These are phyloP conservation scores for Mythimna vitellina DNA, from an alignment of 2,888 invertebrate species.

Conservation along the genomic window DNA sequence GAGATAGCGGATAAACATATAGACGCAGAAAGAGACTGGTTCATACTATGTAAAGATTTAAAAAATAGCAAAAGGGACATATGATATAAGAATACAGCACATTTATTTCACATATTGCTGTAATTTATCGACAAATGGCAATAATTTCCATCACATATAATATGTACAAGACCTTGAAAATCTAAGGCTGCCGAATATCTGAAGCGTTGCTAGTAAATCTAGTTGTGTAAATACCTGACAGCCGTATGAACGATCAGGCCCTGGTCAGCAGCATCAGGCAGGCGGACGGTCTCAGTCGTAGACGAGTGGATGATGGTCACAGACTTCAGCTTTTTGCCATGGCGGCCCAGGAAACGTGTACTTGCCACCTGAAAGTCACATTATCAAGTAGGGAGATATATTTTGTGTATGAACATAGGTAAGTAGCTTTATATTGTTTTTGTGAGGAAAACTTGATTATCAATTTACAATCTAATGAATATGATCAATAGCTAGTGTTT, in stretches of 20 bases:
- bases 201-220: neutral
- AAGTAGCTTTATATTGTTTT: slow-evolving; percentile 7
- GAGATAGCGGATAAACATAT: too few species aligned
- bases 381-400: neutral
- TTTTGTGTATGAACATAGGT: neutral
- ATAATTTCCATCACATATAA: neutral
- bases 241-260: slow-evolving; percentile 96
- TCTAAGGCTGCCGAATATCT: neutral
- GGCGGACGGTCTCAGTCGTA: slow-evolving; percentile 96
- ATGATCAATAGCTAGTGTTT: slow-evolving; percentile 2
- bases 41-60: too few species aligned
- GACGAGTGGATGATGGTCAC: slow-evolving; percentile 97
- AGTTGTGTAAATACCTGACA: slow-evolving; percentile 87
- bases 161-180: neutral
- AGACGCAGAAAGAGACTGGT: neutral
- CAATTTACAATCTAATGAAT: neutral
- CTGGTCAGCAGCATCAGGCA: slow-evolving; percentile 94
- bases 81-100: neutral
- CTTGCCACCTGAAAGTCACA: slow-evolving; percentile 93
- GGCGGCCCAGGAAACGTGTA: slow-evolving; percentile 95
- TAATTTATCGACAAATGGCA: slow-evolving; percentile 6
- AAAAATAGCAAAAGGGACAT: slow-evolving; percentile 10
- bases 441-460: neutral
- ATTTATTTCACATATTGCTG: neutral
- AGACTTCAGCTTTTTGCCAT: slow-evolving; percentile 95